Percentiles rank a stretch among this genome's conserved stretches.
Evolutionary conservation across 2,113 vertebrate species (phyloP).

Genomic region (Aldabrachelys gigantea): DNA sequence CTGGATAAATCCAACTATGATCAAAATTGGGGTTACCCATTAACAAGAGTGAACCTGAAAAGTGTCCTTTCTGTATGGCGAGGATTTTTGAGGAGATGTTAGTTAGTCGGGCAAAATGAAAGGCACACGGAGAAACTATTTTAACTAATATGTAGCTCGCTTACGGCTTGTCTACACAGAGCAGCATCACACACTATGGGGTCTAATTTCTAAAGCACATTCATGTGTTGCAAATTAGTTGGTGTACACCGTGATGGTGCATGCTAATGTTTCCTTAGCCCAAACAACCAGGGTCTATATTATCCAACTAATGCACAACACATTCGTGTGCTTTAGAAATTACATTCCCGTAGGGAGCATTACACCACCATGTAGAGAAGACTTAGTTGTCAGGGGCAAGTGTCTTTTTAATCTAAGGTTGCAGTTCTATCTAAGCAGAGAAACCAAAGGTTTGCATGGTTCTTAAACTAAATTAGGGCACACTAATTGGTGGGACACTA

Average conservation of each 20-base stretch:
- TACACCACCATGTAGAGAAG: not conserved
- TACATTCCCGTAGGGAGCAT: not conserved
- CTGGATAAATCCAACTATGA: not conserved
- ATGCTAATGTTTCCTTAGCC: not conserved
- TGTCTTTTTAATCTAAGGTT: not conserved
- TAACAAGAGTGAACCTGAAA: not conserved
- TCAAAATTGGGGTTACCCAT: rapidly evolving
- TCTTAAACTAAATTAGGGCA: rapidly evolving
- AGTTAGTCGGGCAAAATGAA: not conserved
- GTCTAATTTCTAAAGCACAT: not conserved
- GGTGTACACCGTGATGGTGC: not conserved
- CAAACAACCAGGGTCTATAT: not conserved
- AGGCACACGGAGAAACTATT: not conserved
- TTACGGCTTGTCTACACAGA: not conserved
- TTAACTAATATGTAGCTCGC: rapidly evolving
- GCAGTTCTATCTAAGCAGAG: not conserved
- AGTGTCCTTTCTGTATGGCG: not conserved
- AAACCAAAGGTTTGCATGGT: not conserved
- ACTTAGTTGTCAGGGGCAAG: not conserved
- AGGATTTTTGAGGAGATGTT: not conserved
- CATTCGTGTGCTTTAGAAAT: not conserved
- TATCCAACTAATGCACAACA: not conserved
- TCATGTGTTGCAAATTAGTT: not conserved
- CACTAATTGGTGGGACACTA: not conserved
- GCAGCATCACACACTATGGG: not conserved